A percentile compares a stretch with the other conserved stretches of the same genome.
Conservation (phyloP, 2,797 vertebrate genomes). For the Schizopygopsis pylzovi region DNA sequence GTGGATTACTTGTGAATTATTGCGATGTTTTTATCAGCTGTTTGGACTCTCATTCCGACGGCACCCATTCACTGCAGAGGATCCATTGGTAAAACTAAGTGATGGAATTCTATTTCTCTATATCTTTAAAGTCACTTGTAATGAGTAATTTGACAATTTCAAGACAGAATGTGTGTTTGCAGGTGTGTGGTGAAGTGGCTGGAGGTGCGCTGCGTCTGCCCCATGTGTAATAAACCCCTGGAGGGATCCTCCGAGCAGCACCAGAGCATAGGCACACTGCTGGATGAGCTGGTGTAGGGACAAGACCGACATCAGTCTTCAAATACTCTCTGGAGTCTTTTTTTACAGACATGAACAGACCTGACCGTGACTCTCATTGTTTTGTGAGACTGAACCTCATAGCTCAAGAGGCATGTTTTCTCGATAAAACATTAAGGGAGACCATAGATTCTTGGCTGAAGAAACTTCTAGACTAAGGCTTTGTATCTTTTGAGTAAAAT, state of each 20-base stretch:
- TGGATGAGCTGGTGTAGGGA: conserved; percentile 77
- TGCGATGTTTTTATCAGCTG: not conserved
- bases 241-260: conserved; percentile 68
- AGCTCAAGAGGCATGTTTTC: not conserved
- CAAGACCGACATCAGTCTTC: not conserved
- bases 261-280: conserved; percentile 73
- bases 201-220: conserved; percentile 75
- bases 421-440: not conserved
- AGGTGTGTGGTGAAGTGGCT: conserved; percentile 63
- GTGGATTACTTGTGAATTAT: not conserved
- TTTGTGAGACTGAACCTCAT: not conserved
- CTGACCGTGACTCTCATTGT: not conserved
- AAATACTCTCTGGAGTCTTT: not conserved
- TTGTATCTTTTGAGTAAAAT: not conserved
- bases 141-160: too few relatives aligned
- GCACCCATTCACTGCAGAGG: not conserved
- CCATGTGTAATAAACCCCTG: conserved; percentile 81
- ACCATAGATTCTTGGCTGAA: not conserved
- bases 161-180: conserved; percentile 32
- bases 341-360: not conserved
- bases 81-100: not conserved
- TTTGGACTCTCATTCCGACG: not conserved
- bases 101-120: not conserved
- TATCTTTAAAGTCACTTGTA: not conserved
- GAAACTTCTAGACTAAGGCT: not conserved